A percentile compares a stretch with the other conserved stretches of the same genome.
These are phyloP conservation scores for Etia nguti DNA, from an alignment of 2,113 vertebrate genomes.

Conservation along the genomic window DNA sequence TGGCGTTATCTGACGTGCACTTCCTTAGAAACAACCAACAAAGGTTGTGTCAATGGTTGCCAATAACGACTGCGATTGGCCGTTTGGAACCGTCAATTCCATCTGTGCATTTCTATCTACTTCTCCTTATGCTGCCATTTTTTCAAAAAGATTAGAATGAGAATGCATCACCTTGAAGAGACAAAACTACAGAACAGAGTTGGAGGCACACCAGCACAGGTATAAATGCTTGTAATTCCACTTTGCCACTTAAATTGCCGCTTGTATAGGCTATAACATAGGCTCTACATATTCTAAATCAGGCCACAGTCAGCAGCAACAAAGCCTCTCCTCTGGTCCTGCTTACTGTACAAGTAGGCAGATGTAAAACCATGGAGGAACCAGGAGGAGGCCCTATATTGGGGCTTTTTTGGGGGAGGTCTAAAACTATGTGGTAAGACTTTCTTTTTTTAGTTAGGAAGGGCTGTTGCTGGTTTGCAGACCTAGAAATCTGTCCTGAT, in stretches of 20 bases:
- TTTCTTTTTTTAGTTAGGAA: background rate
- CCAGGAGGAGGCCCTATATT: background rate
- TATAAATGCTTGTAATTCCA: background rate
- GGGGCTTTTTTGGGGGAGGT: background rate
- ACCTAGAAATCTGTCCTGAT: background rate
- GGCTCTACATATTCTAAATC: background rate
- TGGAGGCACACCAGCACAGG: background rate
- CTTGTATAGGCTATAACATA: background rate
- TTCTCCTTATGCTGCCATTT: background rate
- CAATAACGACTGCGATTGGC: background rate
- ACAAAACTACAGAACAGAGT: background rate
- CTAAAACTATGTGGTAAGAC: rapidly evolving
- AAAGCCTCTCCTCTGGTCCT: background rate
- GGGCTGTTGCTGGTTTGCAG: background rate
- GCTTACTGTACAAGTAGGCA: background rate
- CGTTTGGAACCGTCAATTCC: rapidly evolving
- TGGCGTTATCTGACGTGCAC: background rate
- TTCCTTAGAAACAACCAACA: background rate
- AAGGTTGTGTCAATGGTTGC: background rate
- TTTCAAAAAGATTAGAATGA: background rate
- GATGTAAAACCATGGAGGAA: background rate
- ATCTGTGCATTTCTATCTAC: background rate
- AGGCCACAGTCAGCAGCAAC: background rate
- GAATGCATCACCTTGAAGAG: background rate
- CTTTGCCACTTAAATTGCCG: background rate